Evolutionary conservation across 2,797 vertebrate genomes (phyloP).

Genomic region (Denticeps clupeoides): DNA sequence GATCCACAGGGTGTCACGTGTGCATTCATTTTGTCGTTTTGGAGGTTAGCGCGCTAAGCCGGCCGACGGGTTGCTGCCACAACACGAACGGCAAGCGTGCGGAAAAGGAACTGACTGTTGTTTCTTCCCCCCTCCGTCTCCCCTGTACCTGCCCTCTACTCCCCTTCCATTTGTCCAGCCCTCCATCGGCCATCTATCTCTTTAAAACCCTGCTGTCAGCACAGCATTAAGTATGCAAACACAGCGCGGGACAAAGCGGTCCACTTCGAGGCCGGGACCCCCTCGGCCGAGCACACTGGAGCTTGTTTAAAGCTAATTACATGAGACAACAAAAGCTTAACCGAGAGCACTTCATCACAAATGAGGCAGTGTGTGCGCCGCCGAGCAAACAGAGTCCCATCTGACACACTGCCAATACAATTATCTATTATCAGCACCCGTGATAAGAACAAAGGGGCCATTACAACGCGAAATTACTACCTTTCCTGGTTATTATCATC

Average conservation of each 20-base stretch:
- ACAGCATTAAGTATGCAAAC: slow-evolving; percentile 22
- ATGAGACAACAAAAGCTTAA: slow-evolving; percentile 27
- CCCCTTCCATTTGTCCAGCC: not conserved
- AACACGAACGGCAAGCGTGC: too few species aligned
- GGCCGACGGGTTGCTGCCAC: too few species aligned
- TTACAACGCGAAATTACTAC: too few species aligned
- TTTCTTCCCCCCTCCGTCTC: not conserved
- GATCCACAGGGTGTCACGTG: too few species aligned
- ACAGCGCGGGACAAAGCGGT: slow-evolving; percentile 17
- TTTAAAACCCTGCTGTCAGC: slow-evolving; percentile 23
- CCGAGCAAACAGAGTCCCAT: too few species aligned
- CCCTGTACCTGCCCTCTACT: not conserved
- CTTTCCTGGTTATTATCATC: too few species aligned
- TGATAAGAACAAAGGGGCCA: too few species aligned
- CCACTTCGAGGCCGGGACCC: slow-evolving; percentile 16
- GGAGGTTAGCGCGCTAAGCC: too few species aligned
- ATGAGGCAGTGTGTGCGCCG: too few species aligned
- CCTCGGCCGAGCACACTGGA: slow-evolving; percentile 17
- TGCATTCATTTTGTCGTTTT: too few species aligned
- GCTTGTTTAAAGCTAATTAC: slow-evolving; percentile 30
- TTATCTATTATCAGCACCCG: too few species aligned
- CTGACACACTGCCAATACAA: too few species aligned
- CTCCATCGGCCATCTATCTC: slow-evolving; percentile 19
- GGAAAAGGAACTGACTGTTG: not conserved
- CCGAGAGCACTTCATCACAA: slow-evolving; percentile 19